A percentile compares a stretch with the other conserved stretches of the same genome.
These are phyloP conservation scores for Tetragonisca angustula DNA, from an alignment of 2,888 invertebrate genomes.

Conservation along the genomic window DNA sequence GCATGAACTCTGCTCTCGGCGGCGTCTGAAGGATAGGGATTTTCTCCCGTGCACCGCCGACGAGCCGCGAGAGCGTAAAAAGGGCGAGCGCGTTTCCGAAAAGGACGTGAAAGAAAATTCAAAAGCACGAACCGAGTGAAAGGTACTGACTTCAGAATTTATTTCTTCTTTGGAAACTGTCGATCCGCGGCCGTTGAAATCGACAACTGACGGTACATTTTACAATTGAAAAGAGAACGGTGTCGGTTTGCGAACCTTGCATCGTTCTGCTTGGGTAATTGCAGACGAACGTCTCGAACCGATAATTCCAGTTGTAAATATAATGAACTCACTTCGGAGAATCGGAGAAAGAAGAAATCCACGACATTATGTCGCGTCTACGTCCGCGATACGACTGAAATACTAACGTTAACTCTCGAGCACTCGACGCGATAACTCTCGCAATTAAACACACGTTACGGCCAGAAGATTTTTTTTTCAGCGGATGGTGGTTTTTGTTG, in stretches of 20 bases:
- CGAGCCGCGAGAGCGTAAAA: background rate
- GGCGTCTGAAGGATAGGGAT: background rate
- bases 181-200: background rate
- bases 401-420: conserved; percentile 28
- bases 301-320: background rate
- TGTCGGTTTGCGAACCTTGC: too few relatives aligned
- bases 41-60: background rate
- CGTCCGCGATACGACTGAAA: conserved; percentile 12
- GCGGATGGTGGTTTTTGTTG: conserved; percentile 37
- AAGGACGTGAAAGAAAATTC: background rate
- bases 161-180: background rate
- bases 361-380: conserved; percentile 19
- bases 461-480: conserved; percentile 40
- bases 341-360: background rate
- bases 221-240: background rate
- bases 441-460: conserved; percentile 63
- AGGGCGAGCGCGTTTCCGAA: background rate
- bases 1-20: conserved; percentile 44
- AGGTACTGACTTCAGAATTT: background rate
- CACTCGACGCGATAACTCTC: conserved; percentile 51
- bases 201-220: background rate
- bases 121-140: background rate
- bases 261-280: too few relatives aligned
- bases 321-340: background rate
- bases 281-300: background rate